A percentile compares a stretch with the other conserved stretches of the same genome.
These are phyloP conservation scores for Agrochola litura DNA, from an alignment of 2,888 invertebrate genomes.

Conservation along the genomic window DNA sequence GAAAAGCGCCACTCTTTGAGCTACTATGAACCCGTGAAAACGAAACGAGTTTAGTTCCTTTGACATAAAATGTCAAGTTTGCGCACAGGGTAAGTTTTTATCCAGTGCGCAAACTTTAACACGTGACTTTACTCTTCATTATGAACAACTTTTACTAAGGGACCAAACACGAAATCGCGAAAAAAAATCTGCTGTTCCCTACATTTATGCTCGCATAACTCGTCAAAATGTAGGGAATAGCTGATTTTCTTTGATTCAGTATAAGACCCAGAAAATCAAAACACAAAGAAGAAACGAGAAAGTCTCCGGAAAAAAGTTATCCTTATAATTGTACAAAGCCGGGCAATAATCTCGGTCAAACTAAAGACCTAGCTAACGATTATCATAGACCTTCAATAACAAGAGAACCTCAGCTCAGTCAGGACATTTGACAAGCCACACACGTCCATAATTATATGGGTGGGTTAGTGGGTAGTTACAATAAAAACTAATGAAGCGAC, in stretches of 20 bases:
- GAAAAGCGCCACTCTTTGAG: too few relatives aligned
- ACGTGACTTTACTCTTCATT: too few relatives aligned
- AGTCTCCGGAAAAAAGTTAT: neutral
- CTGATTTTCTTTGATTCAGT: too few relatives aligned
- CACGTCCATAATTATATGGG: slow-evolving; percentile 78
- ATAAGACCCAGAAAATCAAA: neutral
- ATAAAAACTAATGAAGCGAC: slow-evolving; percentile 83
- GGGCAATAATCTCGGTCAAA: neutral
- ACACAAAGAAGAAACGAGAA: neutral
- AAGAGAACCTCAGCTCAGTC: slow-evolving; percentile 9
- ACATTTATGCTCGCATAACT: too few relatives aligned
- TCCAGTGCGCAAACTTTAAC: too few relatives aligned
- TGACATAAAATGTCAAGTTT: neutral
- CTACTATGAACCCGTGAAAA: too few relatives aligned
- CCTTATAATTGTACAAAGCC: neutral
- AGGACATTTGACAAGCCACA: slow-evolving; percentile 62
- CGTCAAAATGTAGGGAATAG: too few relatives aligned
- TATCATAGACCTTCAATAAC: slow-evolving; percentile 1
- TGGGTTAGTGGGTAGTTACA: slow-evolving; percentile 60
- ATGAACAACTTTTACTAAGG: too few relatives aligned
- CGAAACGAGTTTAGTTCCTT: neutral
- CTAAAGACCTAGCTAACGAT: slow-evolving; percentile 15
- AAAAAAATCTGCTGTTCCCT: too few relatives aligned
- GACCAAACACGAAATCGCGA: too few relatives aligned
- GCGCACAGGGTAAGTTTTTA: too few relatives aligned